A percentile compares a stretch with the other conserved stretches of the same genome.
Evolutionary conservation across 2,113 vertebrate genomes (phyloP).

Genomic region (Notothenia rossii): DNA sequence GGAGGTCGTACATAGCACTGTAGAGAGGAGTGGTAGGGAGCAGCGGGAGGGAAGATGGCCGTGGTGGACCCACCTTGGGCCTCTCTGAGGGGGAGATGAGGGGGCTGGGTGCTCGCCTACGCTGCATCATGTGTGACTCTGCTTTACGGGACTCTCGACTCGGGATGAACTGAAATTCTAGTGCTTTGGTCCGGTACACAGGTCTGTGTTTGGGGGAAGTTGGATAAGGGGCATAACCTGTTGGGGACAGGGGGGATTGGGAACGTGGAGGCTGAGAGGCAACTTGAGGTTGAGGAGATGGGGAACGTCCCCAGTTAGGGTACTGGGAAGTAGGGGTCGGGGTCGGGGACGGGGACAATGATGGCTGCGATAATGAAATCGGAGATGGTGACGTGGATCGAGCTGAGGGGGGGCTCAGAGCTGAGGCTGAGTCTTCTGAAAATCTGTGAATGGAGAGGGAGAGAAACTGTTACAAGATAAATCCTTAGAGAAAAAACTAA

Average conservation of each 20-base stretch:
- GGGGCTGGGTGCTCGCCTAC: conserved; percentile 90
- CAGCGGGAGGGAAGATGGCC: conserved; percentile 92
- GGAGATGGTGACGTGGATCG: conserved; percentile 85
- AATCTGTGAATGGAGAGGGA: conserved; percentile 79
- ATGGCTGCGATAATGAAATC: conserved; percentile 83
- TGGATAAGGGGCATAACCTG: conserved; percentile 86
- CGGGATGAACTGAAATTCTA: conserved; percentile 86
- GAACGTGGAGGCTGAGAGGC: conserved; percentile 84
- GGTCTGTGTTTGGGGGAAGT: conserved; percentile 86
- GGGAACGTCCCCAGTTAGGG: conserved; percentile 81
- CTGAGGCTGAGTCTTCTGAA: conserved; percentile 88
- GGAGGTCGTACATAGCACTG: conserved; percentile 84
- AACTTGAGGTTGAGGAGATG: conserved; percentile 85
- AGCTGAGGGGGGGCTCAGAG: conserved; percentile 86
- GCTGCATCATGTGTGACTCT: conserved; percentile 83
- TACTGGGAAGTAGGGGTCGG: conserved; percentile 79
- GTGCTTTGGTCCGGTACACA: conserved; percentile 84
- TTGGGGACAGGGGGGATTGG: conserved; percentile 86
- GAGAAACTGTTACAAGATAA: conserved; percentile 23
- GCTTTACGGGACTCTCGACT: conserved; percentile 84
- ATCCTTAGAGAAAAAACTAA: neutral
- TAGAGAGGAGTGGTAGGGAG: conserved; percentile 88
- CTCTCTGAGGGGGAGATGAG: conserved; percentile 89
- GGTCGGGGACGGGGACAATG: conserved; percentile 81
- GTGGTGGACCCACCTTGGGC: conserved; percentile 87